Base-by-base conservation (phyloP, 2,888 invertebrate genomes). In the Sinhomidia bicolor region DNA sequence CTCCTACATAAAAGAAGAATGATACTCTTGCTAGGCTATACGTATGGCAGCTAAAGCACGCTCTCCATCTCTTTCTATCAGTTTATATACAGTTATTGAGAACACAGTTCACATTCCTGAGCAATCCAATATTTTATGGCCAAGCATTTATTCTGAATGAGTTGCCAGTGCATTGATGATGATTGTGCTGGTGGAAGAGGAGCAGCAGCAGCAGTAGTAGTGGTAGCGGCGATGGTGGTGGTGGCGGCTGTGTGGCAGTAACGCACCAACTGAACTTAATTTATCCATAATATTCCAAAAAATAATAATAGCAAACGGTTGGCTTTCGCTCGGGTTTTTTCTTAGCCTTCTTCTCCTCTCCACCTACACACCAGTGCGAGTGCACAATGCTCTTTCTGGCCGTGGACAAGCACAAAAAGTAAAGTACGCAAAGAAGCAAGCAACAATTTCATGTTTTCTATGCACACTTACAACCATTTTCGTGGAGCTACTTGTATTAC, bases 61-160 rank as follows among this genome's bases (percentile, higher is more conserved):
- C 57, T 78, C 51, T 51, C n/a, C 14, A 1, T 78, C 26, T n/a
- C 29, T 51, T 36, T 60, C 36, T 71, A 36, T 71, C 36, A 51
- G 17, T 76, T 29, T 41, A 32, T 51, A 57, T 32, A 68, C 57
- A 83, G 71, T 65, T 78, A 78, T 85, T 68, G 74, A 71, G 74
- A 60, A 76, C 74, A 65, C 47, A 84, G 54, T 76, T 62, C 32
- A 23, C 44, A 74, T 44, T 74, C 74, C 47, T 74, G 74, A 78
- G 79, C 79, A 79, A 51, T 68, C 60, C 85, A 78, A 85, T 85
- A 85, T 85, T 85, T 85, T 85, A 85, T 79, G 79, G 85, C 36
- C 51, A n/a, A 26, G 68, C 85, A 79, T 85, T 85, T 68, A 79
- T 85, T 79, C 68, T 79, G 85, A 85, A 85, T 68, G 85, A 79